These are phyloP conservation scores for Lagodon rhomboides DNA, from an alignment of 2,797 vertebrate genomes.

Conservation along the genomic window DNA sequence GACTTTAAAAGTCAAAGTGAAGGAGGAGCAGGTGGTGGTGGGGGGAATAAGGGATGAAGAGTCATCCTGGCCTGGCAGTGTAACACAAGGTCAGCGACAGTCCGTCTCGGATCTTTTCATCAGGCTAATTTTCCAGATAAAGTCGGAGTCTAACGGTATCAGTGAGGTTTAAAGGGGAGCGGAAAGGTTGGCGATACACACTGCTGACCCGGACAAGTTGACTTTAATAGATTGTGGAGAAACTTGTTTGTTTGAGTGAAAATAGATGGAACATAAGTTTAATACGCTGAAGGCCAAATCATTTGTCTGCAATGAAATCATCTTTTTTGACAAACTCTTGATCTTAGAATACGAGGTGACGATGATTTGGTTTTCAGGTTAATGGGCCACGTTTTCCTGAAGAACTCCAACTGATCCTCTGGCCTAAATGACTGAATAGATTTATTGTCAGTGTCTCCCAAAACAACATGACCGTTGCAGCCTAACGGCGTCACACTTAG, in stretches of 20 bases:
- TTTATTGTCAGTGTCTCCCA: too few species aligned
- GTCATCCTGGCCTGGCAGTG: slow-evolving; percentile 72
- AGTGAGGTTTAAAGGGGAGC: slow-evolving; percentile 52
- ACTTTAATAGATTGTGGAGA: background rate
- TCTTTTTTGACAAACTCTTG: background rate
- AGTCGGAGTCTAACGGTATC: slow-evolving; percentile 57
- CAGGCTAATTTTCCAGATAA: slow-evolving; percentile 62
- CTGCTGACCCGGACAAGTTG: slow-evolving; percentile 19
- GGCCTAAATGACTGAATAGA: too few species aligned
- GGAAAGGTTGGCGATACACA: slow-evolving; percentile 23
- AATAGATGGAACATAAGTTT: background rate
- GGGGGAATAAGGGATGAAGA: slow-evolving; percentile 57
- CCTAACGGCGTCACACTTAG: too few species aligned
- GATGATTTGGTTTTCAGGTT: background rate
- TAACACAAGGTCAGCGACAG: slow-evolving; percentile 70
- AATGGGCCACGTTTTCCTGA: background rate
- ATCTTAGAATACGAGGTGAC: background rate
- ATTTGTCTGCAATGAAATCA: slow-evolving; percentile 1
- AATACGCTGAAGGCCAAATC: background rate
- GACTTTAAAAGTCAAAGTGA: slow-evolving; percentile 77
- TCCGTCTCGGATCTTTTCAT: slow-evolving; percentile 65
- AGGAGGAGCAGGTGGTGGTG: slow-evolving; percentile 66
- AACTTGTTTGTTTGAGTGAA: background rate
- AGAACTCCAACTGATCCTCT: background rate
- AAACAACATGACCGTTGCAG: too few species aligned